Evolutionary conservation across 2,113 vertebrate genomes (phyloP), one percentile per base, ranked within the genome.

Genomic region (Erythrocercus mccallii): DNA sequence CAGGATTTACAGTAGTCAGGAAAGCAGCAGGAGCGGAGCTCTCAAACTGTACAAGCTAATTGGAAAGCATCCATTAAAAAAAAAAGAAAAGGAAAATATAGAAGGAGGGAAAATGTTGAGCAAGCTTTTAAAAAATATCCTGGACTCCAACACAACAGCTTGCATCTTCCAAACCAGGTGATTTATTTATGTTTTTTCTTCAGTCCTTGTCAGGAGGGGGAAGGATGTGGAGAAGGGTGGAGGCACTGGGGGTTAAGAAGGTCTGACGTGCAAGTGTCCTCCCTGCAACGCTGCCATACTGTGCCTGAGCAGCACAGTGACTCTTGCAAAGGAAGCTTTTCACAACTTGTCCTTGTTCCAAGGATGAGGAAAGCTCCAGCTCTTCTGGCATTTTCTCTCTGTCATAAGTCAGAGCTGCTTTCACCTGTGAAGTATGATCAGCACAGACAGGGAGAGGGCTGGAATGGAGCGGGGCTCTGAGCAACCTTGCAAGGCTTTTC

Each of bases 281-380:
- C 42, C 83, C 84, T 76, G 92, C 91, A 89, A 86, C 1, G 47
- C 94, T 96, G 95, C 94, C 95, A 95, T 96, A 33, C 90, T 90
- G 86, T 68, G 81, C 71, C n/a, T 14, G 71, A 94, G 93, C 93
- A 92, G 86, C 73, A 66, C 79, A n/a, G 65, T 64, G 76, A 38
- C 74, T 94, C 92, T 71, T 69, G 88, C 88, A 96, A 90, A 94
- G 81, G 90, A 88, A 93, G 92, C 77, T 81, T 95, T 96, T 83
- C 95, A 86, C 93, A 94, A 92, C 89, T 94, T 95, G 95, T 96
- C 86, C 92, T 96, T 93, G 76, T 90, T 97, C 95, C 96, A 94
- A 92, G 71, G 86, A 83, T 94, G 95, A 96, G 87, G 94, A 95
- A 95, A 92, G 68, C 86, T 94, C 79, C 81, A 65, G 62, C 73